Percentiles rank a stretch among this genome's conserved stretches.
Evolutionary conservation across 2,888 invertebrate species (phyloP).

Genomic region (Epistrophella euchroma): DNA sequence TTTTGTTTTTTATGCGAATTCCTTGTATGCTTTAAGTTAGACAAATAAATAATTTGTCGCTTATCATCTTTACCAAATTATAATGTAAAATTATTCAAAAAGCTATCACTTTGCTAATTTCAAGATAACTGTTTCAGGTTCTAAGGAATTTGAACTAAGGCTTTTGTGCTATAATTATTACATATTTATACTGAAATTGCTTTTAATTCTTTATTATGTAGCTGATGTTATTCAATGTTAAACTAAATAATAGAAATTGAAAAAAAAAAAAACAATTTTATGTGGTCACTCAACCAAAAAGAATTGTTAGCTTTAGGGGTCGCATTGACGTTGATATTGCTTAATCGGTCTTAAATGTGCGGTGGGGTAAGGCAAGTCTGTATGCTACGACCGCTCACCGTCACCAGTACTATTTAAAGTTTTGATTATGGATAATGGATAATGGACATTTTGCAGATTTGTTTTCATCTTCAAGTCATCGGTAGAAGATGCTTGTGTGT

Average conservation of each 20-base stretch:
- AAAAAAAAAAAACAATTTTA: too few species aligned
- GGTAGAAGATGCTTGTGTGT: too few species aligned
- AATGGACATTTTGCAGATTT: too few species aligned
- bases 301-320: too few species aligned
- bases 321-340: too few species aligned
- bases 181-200: background rate
- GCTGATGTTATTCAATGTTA: background rate
- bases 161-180: conserved; percentile 13
- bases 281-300: too few species aligned
- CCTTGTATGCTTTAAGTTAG: conserved; percentile 56
- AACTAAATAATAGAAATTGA: background rate
- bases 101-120: conserved; percentile 5
- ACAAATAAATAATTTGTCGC: conserved; percentile 61
- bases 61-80: conserved; percentile 54
- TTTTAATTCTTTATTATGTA: conserved; percentile 15
- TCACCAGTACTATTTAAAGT: too few species aligned
- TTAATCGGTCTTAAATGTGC: too few species aligned
- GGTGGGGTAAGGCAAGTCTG: too few species aligned
- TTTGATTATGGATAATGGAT: too few species aligned
- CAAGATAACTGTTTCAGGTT: background rate
- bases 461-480: too few species aligned
- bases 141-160: conserved; percentile 22
- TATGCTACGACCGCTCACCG: too few species aligned
- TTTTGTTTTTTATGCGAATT: conserved; percentile 52
- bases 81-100: conserved; percentile 41